Evolutionary conservation across 1,140 invertebrate genomes (phyloP).

Genomic region (Drosophila kikkawai): DNA sequence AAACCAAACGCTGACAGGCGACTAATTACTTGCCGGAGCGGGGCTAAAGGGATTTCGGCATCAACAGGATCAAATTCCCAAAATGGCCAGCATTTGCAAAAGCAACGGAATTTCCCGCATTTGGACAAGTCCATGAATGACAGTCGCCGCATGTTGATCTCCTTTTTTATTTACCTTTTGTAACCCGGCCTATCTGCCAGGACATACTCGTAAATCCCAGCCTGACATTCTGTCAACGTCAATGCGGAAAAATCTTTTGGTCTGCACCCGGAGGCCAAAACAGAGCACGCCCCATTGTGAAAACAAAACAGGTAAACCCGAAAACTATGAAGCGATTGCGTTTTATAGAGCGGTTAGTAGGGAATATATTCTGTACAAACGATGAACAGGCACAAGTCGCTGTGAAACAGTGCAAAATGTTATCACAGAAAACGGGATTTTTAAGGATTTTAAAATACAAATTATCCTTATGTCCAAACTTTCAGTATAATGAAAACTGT

Average conservation of each 20-base stretch:
- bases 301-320: conserved; percentile 30
- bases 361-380: not conserved
- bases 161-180: conserved; percentile 22
- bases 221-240: conserved; percentile 47
- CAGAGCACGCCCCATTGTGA: conserved; percentile 30
- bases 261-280: conserved; percentile 27
- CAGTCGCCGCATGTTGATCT: conserved; percentile 33
- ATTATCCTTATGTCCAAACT: no score
- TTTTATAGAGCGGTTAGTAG: not conserved
- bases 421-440: not conserved
- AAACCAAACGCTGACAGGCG: conserved; percentile 50
- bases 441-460: not conserved
- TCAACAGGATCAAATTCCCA: conserved; percentile 41
- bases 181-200: conserved; percentile 25
- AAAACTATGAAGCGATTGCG: conserved; percentile 4
- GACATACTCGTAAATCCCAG: conserved; percentile 29
- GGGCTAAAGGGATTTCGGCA: conserved; percentile 46
- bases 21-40: conserved; percentile 42
- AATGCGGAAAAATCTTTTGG: conserved; percentile 30
- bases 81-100: conserved; percentile 35
- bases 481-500: not conserved
- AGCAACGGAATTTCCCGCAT: conserved; percentile 40
- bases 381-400: not conserved
- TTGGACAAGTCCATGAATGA: conserved; percentile 49
- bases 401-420: not conserved